Conservation (phyloP, 2,113 vertebrate genomes). For the Abramis brama region DNA sequence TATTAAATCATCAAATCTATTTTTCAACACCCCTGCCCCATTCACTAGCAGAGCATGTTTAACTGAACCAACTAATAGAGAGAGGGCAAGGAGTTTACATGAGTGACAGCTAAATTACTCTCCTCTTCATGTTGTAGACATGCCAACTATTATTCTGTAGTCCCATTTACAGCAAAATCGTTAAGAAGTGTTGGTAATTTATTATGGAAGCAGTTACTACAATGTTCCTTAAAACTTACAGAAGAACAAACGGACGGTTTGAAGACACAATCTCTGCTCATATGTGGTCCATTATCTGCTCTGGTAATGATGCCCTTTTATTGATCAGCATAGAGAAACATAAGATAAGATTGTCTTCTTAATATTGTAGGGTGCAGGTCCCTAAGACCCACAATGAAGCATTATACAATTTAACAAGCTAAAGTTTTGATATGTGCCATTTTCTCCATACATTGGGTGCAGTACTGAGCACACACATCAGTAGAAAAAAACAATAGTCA, state of each 20-base stretch:
- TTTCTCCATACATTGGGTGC: not conserved
- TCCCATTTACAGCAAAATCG: constrained; percentile 48
- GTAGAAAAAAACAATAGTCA: not conserved
- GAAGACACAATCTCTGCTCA: not conserved
- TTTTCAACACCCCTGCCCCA: constrained; percentile 35
- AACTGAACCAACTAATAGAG: constrained; percentile 58
- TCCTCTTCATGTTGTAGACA: constrained; percentile 56
- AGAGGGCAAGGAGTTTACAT: constrained; percentile 12
- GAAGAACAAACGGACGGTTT: not conserved
- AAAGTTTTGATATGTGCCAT: not conserved
- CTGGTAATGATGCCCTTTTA: not conserved
- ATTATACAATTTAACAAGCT: not conserved
- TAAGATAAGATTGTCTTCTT: not conserved
- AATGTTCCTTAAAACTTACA: constrained; percentile 20
- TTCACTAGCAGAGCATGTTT: constrained; percentile 41
- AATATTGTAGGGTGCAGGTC: not conserved
- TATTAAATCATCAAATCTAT: constrained; percentile 60
- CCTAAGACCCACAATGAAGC: not conserved
- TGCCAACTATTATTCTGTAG: constrained; percentile 58
- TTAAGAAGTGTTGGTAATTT: constrained; percentile 40
- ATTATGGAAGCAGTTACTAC: constrained; percentile 20
- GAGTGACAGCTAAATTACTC: constrained; percentile 62
- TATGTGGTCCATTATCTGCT: not conserved
- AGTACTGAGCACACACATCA: not conserved
- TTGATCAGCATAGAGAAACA: not conserved